Evolutionary conservation across 2,797 vertebrate genomes (phyloP).

Genomic region (Pantherophis vulpinus): DNA sequence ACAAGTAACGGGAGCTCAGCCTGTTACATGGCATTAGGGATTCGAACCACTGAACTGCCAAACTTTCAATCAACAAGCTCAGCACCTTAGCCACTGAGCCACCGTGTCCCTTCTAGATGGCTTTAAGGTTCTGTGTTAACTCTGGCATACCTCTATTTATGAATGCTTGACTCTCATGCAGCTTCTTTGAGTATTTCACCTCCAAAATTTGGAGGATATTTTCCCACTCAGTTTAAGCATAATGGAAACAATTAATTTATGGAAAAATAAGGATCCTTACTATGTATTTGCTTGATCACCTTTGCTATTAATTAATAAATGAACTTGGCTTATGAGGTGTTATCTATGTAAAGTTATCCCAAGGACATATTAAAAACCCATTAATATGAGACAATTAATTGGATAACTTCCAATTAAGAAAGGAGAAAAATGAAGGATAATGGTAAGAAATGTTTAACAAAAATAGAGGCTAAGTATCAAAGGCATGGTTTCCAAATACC

Average conservation of each 20-base stretch:
- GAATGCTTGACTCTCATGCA: not conserved
- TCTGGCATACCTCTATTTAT: conserved; percentile 12
- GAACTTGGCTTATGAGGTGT: not conserved
- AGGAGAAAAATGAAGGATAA: not conserved
- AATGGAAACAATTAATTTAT: not conserved
- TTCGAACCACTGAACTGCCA: too few species aligned
- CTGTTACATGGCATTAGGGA: too few species aligned
- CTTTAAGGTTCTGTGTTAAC: not conserved
- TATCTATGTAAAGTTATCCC: not conserved
- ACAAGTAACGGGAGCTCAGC: too few species aligned
- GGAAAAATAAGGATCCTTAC: not conserved
- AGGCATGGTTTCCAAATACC: not conserved
- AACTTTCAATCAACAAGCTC: too few species aligned
- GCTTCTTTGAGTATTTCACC: not conserved
- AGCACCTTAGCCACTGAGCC: too few species aligned
- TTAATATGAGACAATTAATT: not conserved
- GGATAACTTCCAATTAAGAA: not conserved
- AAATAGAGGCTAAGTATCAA: not conserved
- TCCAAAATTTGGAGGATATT: not conserved
- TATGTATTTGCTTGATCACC: not conserved
- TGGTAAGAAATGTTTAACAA: not conserved
- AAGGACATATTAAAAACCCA: not conserved
- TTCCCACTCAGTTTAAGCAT: not conserved
- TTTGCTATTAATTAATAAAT: not conserved
- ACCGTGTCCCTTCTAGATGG: not conserved